Base-by-base conservation (phyloP, 2,888 invertebrate genomes). In the Lycocerus yunnanus region DNA sequence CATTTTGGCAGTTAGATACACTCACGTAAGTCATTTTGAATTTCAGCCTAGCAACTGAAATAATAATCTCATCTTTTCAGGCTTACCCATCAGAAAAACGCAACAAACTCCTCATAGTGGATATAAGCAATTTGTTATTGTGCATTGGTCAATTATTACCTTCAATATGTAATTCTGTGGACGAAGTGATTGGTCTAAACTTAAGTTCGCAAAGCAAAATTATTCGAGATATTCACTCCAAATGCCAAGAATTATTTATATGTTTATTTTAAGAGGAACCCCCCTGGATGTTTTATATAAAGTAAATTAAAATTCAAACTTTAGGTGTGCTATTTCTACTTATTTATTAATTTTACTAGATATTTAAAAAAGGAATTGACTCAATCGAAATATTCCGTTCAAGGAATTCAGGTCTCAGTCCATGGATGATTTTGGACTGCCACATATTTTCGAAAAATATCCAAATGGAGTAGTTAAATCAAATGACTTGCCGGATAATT, bases 151-250 rank as follows among this genome's bases (percentile, higher is more conserved):
- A 95, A 83, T 87, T 96, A 1, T 83, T 95, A 16, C 93, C 94
- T 0, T 89, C 90, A 1, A 90, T 94, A n/a, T 93, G 92, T 74
- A 88, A 89, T 15, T 89, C 88, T 74, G 92, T 92, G 2, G 89
- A 92, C 79, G 89, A 90, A 84, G 88, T 92, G 70, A 89, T 91
- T 15, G 94, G 94, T 0, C 82, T 91, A 10, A 89, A 90, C 58
- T 84, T 89, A 15, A 88, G 88, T 72, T 88, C 89, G 76, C 90
- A 92, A 82, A 90, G 91, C 10, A 90, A 94, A 78, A 92, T 93
- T 68, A 90, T 94, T n/a, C 88, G 94, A 65, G 95, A 95, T 80
- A 92, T 95, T 13, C 95, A 96, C 83, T 91, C 94, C 0, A 96
- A 96, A 84, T 95, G 95, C 84, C 92, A 93, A 80, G 93, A 95